phyloP scores from a whole-genome alignment of 2,888 invertebrate genomes.

The Antheraea yamamai region DNA sequence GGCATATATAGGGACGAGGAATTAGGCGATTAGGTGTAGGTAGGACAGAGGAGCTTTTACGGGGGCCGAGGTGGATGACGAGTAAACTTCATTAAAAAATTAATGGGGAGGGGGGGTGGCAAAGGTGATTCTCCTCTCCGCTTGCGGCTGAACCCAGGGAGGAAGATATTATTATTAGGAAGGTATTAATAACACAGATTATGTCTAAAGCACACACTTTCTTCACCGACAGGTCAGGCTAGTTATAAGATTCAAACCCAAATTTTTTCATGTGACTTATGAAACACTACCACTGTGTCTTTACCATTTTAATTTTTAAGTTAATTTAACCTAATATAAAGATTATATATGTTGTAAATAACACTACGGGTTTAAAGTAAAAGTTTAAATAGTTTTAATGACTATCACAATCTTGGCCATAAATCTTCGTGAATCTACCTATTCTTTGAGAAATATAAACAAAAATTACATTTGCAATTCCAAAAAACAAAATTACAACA shows the following conservation, averaged over 20 bases:
- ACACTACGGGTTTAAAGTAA: too few species aligned
- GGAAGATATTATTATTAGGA: too few species aligned
- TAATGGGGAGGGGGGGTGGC: too few species aligned
- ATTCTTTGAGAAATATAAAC: background rate
- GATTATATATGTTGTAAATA: background rate
- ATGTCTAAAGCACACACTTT: background rate
- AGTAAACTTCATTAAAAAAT: too few species aligned
- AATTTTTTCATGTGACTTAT: background rate
- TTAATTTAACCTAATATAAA: background rate
- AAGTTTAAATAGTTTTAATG: too few species aligned
- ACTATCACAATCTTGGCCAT: background rate
- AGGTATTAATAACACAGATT: too few species aligned
- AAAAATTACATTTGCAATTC: background rate
- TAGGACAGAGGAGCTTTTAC: too few species aligned
- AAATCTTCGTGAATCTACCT: background rate
- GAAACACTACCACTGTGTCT: background rate
- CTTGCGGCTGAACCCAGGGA: too few species aligned
- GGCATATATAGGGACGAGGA: too few species aligned
- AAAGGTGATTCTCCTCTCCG: too few species aligned
- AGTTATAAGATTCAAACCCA: background rate
- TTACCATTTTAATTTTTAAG: background rate
- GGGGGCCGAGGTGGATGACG: too few species aligned
- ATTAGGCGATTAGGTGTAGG: too few species aligned
- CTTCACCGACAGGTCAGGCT: background rate
- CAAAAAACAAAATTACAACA: background rate